phyloP scores from a whole-genome alignment of 2,113 vertebrate species.

The Ameiurus melas region DNA sequence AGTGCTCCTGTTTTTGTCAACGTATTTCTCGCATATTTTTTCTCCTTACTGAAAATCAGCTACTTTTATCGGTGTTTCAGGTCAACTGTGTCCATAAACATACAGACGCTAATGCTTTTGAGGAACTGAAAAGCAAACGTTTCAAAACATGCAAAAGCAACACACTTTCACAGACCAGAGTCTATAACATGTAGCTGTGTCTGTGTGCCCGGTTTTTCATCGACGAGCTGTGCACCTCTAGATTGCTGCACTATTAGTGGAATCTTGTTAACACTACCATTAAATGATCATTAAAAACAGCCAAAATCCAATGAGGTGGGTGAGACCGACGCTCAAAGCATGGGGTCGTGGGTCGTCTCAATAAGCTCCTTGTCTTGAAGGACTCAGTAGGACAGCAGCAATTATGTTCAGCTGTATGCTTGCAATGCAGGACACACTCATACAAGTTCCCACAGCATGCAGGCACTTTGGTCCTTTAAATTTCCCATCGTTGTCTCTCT shows the following conservation, averaged over 20 bases:
- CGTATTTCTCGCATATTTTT: not conserved
- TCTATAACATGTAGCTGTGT: not conserved
- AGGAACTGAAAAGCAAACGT: not conserved
- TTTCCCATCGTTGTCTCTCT: slow-evolving; percentile 32
- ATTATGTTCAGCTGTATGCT: slow-evolving; percentile 70
- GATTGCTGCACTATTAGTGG: not conserved
- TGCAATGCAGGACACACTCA: slow-evolving; percentile 69
- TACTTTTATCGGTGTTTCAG: not conserved
- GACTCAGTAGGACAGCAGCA: slow-evolving; percentile 67
- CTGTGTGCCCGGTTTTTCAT: not conserved
- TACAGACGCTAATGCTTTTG: not conserved
- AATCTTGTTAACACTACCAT: not conserved
- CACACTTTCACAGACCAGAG: not conserved
- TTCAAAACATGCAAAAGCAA: not conserved
- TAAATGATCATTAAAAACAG: not conserved
- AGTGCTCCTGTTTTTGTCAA: not conserved
- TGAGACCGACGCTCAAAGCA: not conserved
- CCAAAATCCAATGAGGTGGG: not conserved
- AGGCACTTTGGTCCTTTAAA: slow-evolving; percentile 3
- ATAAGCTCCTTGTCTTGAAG: slow-evolving; percentile 70
- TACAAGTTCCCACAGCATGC: slow-evolving; percentile 19
- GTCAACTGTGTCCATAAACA: not conserved
- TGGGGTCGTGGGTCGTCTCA: slow-evolving; percentile 43
- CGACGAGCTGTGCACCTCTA: not conserved
- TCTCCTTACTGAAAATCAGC: not conserved